phyloP scores from a whole-genome alignment of 2,113 vertebrate species.

The Arothron firmamentum region DNA sequence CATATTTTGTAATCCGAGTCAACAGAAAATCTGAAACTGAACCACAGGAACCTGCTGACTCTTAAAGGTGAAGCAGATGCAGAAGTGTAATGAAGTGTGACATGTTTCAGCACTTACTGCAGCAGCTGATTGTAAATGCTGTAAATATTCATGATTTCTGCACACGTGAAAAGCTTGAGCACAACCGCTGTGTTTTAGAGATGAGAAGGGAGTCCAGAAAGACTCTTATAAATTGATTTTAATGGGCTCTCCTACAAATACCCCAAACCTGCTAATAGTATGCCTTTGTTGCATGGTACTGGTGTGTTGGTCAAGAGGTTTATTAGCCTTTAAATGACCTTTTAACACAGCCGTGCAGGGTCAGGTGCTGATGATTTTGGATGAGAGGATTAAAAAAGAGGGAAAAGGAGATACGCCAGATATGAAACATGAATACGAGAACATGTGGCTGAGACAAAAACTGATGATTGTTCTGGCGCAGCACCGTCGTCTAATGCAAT shows the following conservation, averaged over 20 bases:
- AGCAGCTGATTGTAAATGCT: not conserved
- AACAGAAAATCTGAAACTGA: not conserved
- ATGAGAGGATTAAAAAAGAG: not conserved
- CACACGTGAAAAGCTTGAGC: constrained; percentile 3
- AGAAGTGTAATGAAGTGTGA: not conserved
- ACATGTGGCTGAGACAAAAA: constrained; percentile 31
- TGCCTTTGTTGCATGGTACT: too few relatives aligned
- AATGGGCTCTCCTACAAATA: too few relatives aligned
- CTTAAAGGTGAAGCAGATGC: not conserved
- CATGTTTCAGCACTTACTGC: not conserved
- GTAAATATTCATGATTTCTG: constrained; percentile 34
- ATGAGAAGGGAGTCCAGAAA: too few relatives aligned
- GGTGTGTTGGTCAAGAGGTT: not conserved
- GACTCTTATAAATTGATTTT: too few relatives aligned
- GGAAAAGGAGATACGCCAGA: constrained; percentile 40
- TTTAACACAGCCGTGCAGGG: constrained; percentile 14
- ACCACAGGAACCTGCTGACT: constrained; percentile 11
- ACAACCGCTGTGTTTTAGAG: not conserved
- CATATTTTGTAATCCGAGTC: not conserved
- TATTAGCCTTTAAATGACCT: constrained; percentile 15
- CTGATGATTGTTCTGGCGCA: constrained; percentile 8
- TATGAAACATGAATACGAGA: constrained; percentile 29
- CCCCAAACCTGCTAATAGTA: too few relatives aligned
- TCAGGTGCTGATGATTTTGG: not conserved
- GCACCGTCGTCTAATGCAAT: not conserved